Conservation (phyloP, 2,797 vertebrate genomes). For the Selene dorsalis region DNA sequence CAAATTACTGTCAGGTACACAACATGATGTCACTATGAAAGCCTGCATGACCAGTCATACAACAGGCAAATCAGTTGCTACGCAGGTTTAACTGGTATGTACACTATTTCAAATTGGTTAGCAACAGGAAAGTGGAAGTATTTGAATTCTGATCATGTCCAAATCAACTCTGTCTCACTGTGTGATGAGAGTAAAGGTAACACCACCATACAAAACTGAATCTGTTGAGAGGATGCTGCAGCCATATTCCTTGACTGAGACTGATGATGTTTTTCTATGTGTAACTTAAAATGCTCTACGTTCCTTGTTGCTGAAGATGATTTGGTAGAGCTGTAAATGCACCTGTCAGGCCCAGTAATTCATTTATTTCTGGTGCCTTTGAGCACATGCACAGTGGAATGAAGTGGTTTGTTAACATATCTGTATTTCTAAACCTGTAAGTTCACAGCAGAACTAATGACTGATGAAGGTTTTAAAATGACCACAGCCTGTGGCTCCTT, state of each 20-base stretch:
- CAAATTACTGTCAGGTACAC: slow-evolving; percentile 7
- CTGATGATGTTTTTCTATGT: slow-evolving; percentile 21
- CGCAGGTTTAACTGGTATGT: slow-evolving; percentile 14
- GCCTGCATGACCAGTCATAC: slow-evolving; percentile 32
- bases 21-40: slow-evolving; percentile 23
- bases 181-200: slow-evolving; percentile 7
- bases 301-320: slow-evolving; percentile 4
- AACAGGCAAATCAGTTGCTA: not conserved
- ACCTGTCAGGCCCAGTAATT: slow-evolving; percentile 35
- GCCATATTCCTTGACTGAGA: slow-evolving; percentile 24
- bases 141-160: slow-evolving; percentile 4
- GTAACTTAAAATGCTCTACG: slow-evolving; percentile 21
- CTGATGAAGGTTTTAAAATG: slow-evolving; percentile 12
- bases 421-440: slow-evolving; percentile 50
- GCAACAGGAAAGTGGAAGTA: not conserved
- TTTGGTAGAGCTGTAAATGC: slow-evolving; percentile 22
- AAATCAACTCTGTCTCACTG: slow-evolving; percentile 1
- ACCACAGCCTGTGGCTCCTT: not conserved
- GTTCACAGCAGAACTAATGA: slow-evolving; percentile 13
- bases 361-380: slow-evolving; percentile 44
- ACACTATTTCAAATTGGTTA: slow-evolving; percentile 18
- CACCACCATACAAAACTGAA: not conserved
- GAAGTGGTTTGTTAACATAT: slow-evolving; percentile 31
- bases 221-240: slow-evolving; percentile 10
- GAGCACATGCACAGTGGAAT: slow-evolving; percentile 25